Evolutionary conservation across 2,888 invertebrate genomes (phyloP).

Genomic region (Protonemura montana): DNA sequence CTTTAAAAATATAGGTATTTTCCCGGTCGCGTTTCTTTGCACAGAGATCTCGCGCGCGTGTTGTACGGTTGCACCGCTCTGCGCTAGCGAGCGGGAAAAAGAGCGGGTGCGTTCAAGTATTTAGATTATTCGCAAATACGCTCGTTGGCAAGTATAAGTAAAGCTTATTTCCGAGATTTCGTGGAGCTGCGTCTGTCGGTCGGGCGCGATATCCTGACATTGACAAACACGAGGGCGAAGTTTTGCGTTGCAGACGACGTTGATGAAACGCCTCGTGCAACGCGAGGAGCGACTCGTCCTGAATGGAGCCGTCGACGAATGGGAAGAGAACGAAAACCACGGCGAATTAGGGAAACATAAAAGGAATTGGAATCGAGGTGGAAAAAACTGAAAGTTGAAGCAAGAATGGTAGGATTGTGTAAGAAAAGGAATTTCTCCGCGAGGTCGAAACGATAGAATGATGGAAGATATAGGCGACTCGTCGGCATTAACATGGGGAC

Average conservation of each 20-base stretch:
- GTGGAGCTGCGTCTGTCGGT: neutral
- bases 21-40: too few species aligned
- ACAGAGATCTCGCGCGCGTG: too few species aligned
- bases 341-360: constrained; percentile 23
- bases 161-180: neutral
- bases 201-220: neutral
- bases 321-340: neutral
- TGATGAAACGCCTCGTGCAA: neutral
- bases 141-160: neutral
- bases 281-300: neutral
- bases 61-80: too few species aligned
- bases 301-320: neutral
- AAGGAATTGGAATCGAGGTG: constrained; percentile 27
- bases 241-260: neutral
- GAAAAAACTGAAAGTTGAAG: constrained; percentile 29
- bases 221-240: constrained; percentile 1
- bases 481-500: neutral
- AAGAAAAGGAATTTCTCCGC: neutral
- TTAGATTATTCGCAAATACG: neutral
- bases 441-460: constrained; percentile 14
- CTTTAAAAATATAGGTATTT: too few species aligned
- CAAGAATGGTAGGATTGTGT: constrained; percentile 26
- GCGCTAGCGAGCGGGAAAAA: neutral
- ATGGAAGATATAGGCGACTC: constrained; percentile 1
- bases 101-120: neutral